phyloP scores from a whole-genome alignment of 2,888 invertebrate genomes.

The Schizotus pectinicornis region DNA sequence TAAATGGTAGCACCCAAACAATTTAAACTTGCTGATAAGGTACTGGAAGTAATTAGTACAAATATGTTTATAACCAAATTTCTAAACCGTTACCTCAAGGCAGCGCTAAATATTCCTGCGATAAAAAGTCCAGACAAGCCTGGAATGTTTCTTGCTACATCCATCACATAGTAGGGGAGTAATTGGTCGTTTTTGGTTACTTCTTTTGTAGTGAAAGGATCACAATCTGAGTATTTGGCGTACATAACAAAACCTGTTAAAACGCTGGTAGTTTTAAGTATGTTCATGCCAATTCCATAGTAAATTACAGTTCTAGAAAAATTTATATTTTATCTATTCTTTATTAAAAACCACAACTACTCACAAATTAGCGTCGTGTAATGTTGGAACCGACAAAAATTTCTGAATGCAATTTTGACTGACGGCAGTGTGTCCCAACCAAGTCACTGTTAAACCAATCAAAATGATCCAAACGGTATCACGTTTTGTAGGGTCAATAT shows the following conservation, averaged over 20 bases:
- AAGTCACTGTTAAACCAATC: conserved; percentile 63
- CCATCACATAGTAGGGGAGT: conserved; percentile 76
- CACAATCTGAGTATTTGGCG: conserved; percentile 70
- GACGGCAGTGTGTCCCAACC: conserved; percentile 53
- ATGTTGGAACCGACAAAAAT: conserved; percentile 60
- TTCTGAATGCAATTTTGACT: conserved; percentile 60
- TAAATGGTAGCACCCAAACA: conserved; percentile 70
- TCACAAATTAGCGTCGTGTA: conserved; percentile 62
- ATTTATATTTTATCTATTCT: conserved; percentile 1
- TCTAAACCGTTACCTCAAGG: conserved; percentile 61
- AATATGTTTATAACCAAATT: no score
- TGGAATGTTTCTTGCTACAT: conserved; percentile 67
- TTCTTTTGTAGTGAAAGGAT: conserved; percentile 66
- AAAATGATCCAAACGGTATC: conserved; percentile 70
- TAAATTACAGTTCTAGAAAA: conserved; percentile 51
- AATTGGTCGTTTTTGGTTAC: conserved; percentile 64
- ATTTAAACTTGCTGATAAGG: conserved; percentile 68
- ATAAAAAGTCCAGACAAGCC: conserved; percentile 78
- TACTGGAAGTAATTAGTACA: conserved; percentile 56
- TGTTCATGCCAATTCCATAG: conserved; percentile 38
- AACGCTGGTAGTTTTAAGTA: conserved; percentile 64
- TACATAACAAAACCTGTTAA: conserved; percentile 68
- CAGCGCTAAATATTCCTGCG: conserved; percentile 76
- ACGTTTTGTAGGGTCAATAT: conserved; percentile 66
- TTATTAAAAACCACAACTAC: conserved; percentile 22